These are phyloP conservation scores for Saguinus imperator DNA, from an alignment of 2,113 vertebrate genomes.

Conservation along the genomic window DNA sequence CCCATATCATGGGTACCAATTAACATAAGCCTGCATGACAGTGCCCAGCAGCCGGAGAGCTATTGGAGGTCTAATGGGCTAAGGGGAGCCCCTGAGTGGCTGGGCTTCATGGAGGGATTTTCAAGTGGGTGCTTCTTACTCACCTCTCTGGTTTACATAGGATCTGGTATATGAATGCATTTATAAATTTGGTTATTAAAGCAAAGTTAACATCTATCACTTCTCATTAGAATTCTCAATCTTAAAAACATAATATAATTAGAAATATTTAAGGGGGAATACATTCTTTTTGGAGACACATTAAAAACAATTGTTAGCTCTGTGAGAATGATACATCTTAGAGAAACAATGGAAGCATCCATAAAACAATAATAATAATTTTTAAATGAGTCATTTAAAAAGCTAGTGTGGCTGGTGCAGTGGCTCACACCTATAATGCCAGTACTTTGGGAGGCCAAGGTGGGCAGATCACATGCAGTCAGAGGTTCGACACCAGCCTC, in stretches of 20 bases:
- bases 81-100: neutral
- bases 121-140: neutral
- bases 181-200: neutral
- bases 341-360: neutral
- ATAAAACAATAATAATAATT: neutral
- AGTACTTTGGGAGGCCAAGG: too few species aligned
- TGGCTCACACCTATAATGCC: too few species aligned
- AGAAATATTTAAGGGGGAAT: neutral
- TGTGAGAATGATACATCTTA: neutral
- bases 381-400: neutral
- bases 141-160: neutral
- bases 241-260: neutral
- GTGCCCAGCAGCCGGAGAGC: neutral
- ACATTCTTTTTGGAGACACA: constrained; percentile 5
- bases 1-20: neutral
- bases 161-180: neutral
- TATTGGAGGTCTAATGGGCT: neutral
- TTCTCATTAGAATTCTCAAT: neutral
- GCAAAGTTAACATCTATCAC: neutral
- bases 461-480: too few species aligned
- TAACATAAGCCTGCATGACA: neutral
- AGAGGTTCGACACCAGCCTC: too few species aligned
- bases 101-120: neutral
- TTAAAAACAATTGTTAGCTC: neutral
- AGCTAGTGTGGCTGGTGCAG: neutral